Evolutionary conservation across 2,797 vertebrate species (phyloP).

Genomic region (Danionella dracula): DNA sequence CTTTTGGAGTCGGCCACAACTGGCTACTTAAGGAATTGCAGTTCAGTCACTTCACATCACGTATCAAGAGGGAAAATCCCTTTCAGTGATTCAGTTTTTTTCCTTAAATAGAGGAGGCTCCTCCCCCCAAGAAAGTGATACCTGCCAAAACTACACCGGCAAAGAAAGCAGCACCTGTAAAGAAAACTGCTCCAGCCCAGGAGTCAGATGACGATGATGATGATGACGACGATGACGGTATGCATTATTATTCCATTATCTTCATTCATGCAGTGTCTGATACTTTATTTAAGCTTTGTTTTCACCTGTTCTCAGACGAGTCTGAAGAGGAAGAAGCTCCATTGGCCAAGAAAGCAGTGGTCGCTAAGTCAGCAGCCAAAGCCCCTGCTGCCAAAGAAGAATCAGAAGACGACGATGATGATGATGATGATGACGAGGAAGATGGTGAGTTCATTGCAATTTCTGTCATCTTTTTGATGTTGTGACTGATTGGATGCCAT

Average conservation of each 20-base stretch:
- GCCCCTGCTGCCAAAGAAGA: slow-evolving; percentile 53
- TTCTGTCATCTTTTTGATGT: no score
- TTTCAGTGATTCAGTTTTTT: not conserved
- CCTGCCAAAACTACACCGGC: slow-evolving; percentile 46
- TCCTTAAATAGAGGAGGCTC: slow-evolving; percentile 63
- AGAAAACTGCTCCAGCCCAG: slow-evolving; percentile 56
- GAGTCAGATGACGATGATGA: slow-evolving; percentile 49
- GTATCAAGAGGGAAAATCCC: no score
- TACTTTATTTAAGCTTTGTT: not conserved
- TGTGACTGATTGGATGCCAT: not conserved
- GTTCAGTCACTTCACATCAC: no score
- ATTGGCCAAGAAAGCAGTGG: slow-evolving; percentile 54
- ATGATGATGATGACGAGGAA: slow-evolving; percentile 30
- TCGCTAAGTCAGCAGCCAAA: slow-evolving; percentile 49
- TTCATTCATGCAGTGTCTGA: accelerated
- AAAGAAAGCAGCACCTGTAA: slow-evolving; percentile 50
- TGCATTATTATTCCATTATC: not conserved
- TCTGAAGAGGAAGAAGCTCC: slow-evolving; percentile 65
- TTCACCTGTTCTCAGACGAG: slow-evolving; percentile 34
- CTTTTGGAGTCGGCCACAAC: no score
- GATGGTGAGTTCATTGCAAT: no score
- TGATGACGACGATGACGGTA: slow-evolving; percentile 43
- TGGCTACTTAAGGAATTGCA: no score
- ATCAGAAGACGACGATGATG: slow-evolving; percentile 51
- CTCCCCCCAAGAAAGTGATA: slow-evolving; percentile 56